phyloP scores from a whole-genome alignment of 2,113 vertebrate genomes.

The Polyodon spathula region DNA sequence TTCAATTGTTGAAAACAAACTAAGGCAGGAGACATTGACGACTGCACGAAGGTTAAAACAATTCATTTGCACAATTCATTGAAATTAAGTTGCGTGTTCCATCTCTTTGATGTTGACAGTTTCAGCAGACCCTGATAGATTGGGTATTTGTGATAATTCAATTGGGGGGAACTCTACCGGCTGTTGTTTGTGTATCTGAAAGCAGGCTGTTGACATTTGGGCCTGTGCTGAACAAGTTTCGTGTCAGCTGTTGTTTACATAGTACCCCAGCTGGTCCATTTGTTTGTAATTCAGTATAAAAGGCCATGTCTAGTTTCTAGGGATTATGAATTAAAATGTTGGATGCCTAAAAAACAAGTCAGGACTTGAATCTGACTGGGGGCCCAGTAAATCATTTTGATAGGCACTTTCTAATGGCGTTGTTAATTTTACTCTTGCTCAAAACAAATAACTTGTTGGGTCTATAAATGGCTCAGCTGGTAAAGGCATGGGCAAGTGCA shows the following conservation, averaged over 20 bases:
- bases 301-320: slow-evolving; percentile 50
- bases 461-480: too few relatives aligned
- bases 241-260: slow-evolving; percentile 53
- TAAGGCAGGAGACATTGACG: slow-evolving; percentile 41
- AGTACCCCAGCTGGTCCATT: slow-evolving; percentile 50
- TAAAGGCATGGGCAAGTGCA: too few relatives aligned
- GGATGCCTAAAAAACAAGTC: slow-evolving; percentile 20
- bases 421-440: too few relatives aligned
- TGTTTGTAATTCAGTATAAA: slow-evolving; percentile 26
- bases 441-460: too few relatives aligned
- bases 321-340: slow-evolving; percentile 46
- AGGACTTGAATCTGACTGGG: neutral
- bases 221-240: slow-evolving; percentile 30
- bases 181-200: slow-evolving; percentile 17
- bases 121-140: slow-evolving; percentile 5
- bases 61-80: slow-evolving; percentile 57
- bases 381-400: too few relatives aligned
- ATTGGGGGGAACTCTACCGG: slow-evolving; percentile 7
- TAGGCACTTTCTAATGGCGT: too few relatives aligned
- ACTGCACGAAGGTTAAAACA: slow-evolving; percentile 62
- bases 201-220: slow-evolving; percentile 20
- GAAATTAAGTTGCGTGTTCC: slow-evolving; percentile 47
- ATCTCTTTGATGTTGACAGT: slow-evolving; percentile 39
- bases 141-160: slow-evolving; percentile 10
- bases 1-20: slow-evolving; percentile 55